Evolutionary conservation across 2,888 invertebrate genomes (phyloP), one percentile per base, ranked within the genome.

Genomic region (Pasiphila rectangulata): DNA sequence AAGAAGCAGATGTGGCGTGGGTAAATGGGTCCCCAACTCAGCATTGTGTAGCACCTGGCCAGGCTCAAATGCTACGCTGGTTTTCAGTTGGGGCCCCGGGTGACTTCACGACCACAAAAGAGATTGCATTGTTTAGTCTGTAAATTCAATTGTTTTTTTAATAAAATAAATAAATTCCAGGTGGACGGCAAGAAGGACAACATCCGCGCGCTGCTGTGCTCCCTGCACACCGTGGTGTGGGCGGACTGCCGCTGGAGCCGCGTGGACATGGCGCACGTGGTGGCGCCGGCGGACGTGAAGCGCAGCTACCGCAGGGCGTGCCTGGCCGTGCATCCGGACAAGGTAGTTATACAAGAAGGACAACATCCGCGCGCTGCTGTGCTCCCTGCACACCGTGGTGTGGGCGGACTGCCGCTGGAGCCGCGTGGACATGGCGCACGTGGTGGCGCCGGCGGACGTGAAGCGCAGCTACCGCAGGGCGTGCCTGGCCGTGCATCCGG

Each of bases 321-420:
- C 61, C 91, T 99, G 27, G 96, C 97, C 38, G 98, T 99, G 25
- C 99, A 99, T 89, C 99, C 99, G 0, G 99, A 99, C 79, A 99
- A 99, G 93, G 98, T 98, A 83, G 63, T 56, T 13, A 0, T 6
- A 29, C 10, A 35, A 36, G 5, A 13, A 97, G 72, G 94, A 95
- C 44, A 99, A 99, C 79, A 96, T 99, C 59, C 92, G 99, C 46
- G 98, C 99, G 0, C 84, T 99, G 15, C 83, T 99, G 16, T 98
- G 98, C 72, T 97, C 98, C 0, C 90, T 99, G 72, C 97, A 98
- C 75, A 94, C 94, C 0, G 95, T 99, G 35, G 88, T 98, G 42
- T 99, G 98, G 98, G 94, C 92, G 34, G 98, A 95, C 37, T 95
- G 95, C 17, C 94, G 96, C 64, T 99, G 99, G 99, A 91, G 93